These are phyloP conservation scores for Pelochelys cantorii DNA, from an alignment of 2,797 vertebrate genomes.

Conservation along the genomic window DNA sequence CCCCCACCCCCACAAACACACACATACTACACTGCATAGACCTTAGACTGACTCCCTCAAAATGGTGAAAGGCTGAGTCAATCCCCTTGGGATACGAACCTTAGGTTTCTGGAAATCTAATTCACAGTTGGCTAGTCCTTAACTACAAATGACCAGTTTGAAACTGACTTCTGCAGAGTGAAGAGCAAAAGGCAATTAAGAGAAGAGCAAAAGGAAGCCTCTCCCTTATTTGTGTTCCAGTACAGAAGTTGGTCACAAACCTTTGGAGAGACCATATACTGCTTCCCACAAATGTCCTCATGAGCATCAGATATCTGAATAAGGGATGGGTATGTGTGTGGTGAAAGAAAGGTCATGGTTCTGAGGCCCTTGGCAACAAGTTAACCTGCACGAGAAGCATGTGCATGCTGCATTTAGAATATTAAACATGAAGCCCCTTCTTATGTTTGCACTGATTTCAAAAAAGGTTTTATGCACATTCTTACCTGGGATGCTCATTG, in stretches of 20 bases:
- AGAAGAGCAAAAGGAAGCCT: neutral
- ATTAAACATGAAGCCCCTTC: neutral
- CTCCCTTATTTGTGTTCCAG: neutral
- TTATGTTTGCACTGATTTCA: neutral
- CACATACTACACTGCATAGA: neutral
- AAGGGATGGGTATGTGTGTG: neutral
- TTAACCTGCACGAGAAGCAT: neutral
- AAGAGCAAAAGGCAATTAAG: neutral
- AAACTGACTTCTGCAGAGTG: neutral
- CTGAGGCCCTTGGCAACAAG: neutral
- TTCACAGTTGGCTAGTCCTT: neutral
- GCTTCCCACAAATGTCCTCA: neutral
- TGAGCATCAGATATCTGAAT: neutral
- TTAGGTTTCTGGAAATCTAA: constrained; percentile 5
- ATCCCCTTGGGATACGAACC: neutral
- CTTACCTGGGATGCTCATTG: neutral
- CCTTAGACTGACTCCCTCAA: neutral
- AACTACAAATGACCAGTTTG: neutral
- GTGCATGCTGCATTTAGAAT: neutral
- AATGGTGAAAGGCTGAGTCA: neutral
- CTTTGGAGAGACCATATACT: neutral
- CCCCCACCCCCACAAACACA: too few relatives aligned
- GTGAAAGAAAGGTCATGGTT: neutral
- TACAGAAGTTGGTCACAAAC: neutral
- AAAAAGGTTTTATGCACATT: neutral